A percentile compares a stretch with the other conserved stretches of the same genome.
Conservation (phyloP, 2,113 vertebrate species). For the Speoplatyrhinus poulsoni region DNA sequence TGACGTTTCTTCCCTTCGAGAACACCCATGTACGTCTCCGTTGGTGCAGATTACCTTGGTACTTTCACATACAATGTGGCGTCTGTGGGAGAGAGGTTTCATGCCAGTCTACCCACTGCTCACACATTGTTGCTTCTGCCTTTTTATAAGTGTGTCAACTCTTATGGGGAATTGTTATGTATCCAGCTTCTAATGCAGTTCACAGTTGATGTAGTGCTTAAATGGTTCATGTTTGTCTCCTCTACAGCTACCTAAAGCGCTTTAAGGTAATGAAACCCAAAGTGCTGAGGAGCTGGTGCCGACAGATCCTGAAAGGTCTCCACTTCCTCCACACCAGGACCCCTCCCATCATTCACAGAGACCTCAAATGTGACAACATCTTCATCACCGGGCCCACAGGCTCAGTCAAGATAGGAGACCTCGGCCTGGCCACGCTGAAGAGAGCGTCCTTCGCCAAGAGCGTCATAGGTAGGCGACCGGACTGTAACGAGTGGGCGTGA, state of each 20-base stretch:
- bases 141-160: no score
- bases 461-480: slow-evolving; percentile 84
- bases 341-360: slow-evolving; percentile 93
- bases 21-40: no score
- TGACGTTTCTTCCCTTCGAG: no score
- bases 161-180: no score
- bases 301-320: slow-evolving; percentile 93
- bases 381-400: slow-evolving; percentile 87
- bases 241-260: slow-evolving; percentile 87
- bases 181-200: no score
- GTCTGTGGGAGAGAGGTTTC: no score
- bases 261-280: slow-evolving; percentile 98
- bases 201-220: not conserved
- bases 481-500: not conserved
- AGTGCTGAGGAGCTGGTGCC: slow-evolving; percentile 92
- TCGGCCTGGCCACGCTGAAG: slow-evolving; percentile 75
- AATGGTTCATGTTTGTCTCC: not conserved
- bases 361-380: slow-evolving; percentile 97
- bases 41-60: no score
- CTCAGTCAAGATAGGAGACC: slow-evolving; percentile 75
- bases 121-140: no score
- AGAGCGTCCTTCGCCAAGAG: slow-evolving; percentile 86
- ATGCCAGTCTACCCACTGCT: no score
- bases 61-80: no score
- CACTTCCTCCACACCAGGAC: slow-evolving; percentile 92